These are phyloP conservation scores for Tragelaphus strepsiceros DNA, from an alignment of 2,113 vertebrate genomes.

Conservation along the genomic window DNA sequence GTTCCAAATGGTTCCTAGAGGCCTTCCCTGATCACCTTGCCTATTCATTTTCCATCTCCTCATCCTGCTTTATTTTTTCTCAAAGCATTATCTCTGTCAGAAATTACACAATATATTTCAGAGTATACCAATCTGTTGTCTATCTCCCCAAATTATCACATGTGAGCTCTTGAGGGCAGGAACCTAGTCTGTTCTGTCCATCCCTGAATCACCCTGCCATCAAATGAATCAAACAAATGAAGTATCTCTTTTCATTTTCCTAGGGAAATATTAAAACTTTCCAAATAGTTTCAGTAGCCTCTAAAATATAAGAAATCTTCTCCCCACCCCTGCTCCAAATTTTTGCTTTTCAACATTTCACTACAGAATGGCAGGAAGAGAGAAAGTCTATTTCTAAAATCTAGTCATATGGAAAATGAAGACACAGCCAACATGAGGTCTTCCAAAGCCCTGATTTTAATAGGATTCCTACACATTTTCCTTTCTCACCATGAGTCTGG, in stretches of 20 bases:
- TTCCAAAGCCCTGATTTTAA: background rate
- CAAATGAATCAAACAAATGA: background rate
- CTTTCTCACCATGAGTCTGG: background rate
- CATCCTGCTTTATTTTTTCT: background rate
- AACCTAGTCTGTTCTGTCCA: background rate
- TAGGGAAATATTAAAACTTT: constrained; percentile 14
- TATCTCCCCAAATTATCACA: background rate
- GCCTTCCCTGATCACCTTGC: background rate
- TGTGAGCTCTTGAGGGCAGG: background rate
- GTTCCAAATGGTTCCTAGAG: background rate
- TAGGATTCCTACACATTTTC: background rate
- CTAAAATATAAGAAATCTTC: background rate
- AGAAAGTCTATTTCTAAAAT: background rate
- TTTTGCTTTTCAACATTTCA: constrained; percentile 18
- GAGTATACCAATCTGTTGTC: background rate
- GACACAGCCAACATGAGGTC: background rate
- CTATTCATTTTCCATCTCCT: background rate
- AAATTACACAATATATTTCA: background rate
- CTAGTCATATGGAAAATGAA: background rate
- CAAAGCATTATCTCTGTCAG: background rate
- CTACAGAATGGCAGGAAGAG: background rate
- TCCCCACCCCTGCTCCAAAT: background rate
- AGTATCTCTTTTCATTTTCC: background rate
- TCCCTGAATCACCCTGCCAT: background rate
- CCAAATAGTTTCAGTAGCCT: background rate